Conservation (phyloP, 2,888 invertebrate genomes). For the Ectemnius lituratus region DNA sequence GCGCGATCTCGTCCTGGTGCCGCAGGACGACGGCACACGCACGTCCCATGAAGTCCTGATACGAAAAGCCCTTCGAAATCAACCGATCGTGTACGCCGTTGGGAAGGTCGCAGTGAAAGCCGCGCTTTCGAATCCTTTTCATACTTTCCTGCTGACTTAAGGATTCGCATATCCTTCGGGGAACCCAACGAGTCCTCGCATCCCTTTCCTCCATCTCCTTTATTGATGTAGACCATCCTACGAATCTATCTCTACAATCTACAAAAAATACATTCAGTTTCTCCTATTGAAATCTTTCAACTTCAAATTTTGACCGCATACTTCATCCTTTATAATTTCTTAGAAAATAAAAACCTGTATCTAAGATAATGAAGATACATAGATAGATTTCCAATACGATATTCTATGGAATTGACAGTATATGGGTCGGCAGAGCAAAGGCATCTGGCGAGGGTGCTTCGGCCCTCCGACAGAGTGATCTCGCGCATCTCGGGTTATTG, state of each 20-base stretch:
- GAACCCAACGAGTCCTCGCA: constrained; percentile 39
- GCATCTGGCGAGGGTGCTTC: background rate
- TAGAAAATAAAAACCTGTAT: too few relatives aligned
- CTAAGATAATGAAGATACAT: too few relatives aligned
- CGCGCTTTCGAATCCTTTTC: constrained; percentile 59
- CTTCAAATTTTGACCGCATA: too few relatives aligned
- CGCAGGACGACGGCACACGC: constrained; percentile 22
- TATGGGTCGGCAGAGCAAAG: too few relatives aligned
- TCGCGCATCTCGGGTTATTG: constrained; percentile 24
- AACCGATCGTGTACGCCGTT: constrained; percentile 60
- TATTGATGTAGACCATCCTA: too few relatives aligned
- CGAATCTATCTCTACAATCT: too few relatives aligned
- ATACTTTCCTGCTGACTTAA: constrained; percentile 74
- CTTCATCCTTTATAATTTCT: too few relatives aligned
- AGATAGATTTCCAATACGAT: too few relatives aligned
- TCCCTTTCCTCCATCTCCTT: background rate
- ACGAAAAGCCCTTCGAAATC: constrained; percentile 66
- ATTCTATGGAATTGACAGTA: too few relatives aligned
- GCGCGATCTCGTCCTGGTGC: constrained; percentile 13
- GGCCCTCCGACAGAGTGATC: constrained; percentile 5
- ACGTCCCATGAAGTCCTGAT: constrained; percentile 63
- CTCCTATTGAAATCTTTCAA: too few relatives aligned
- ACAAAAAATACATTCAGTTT: too few relatives aligned
- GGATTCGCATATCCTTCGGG: constrained; percentile 75
- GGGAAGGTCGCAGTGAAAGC: constrained; percentile 44